Base-by-base conservation (phyloP, 2,888 invertebrate genomes). In the Scaptomyza polygonia region DNA sequence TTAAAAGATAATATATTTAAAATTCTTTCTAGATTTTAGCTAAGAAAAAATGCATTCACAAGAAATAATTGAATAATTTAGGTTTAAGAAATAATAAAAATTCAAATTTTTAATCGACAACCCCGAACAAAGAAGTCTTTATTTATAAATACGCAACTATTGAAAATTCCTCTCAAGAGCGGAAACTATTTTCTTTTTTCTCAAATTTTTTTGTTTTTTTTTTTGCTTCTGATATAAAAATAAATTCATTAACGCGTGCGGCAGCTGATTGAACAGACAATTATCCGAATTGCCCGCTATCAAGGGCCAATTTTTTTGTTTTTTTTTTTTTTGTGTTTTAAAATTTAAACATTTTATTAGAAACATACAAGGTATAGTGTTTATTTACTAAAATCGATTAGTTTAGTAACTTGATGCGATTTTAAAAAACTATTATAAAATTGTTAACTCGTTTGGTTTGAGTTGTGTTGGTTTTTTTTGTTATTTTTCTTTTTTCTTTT, bases 171-270 rank as follows among this genome's bases (percentile, higher is more conserved):
- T 63, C 62, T 32, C 42, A 34, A 52, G 48, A 59, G 48, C 48
- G 39, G 32, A 48, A 54, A 62, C 61, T 61, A 47, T 44, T 64
- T 16, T 2, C 64, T 36, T 8, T 14, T 14, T 8, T 8, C 16
- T 14, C 3, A 29, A 7, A 3, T 25, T 34, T 65, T 51, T 56
- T 39, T 57, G 32, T 47, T 52, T 43, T 62, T 30, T 11, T 34
- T 43, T 49, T 48, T 8, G n/a, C n/a, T n/a, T n/a, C n/a, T n/a
- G n/a, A 34, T 64, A 49, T 82, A 86, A 55, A 86, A 87, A 87
- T 86, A 87, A 72, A 79, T 86, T 86, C 88, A 87, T 86, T 85
- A 87, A 79, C 88, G 75, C 59, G 64, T 48, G 43, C 63, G 51
- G 48, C 77, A 73, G 73, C 72, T 72, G 72, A 58, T 44, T 54